These are phyloP conservation scores for Zaprionus davidi DNA, from an alignment of 1,140 invertebrate genomes.

Conservation along the genomic window DNA sequence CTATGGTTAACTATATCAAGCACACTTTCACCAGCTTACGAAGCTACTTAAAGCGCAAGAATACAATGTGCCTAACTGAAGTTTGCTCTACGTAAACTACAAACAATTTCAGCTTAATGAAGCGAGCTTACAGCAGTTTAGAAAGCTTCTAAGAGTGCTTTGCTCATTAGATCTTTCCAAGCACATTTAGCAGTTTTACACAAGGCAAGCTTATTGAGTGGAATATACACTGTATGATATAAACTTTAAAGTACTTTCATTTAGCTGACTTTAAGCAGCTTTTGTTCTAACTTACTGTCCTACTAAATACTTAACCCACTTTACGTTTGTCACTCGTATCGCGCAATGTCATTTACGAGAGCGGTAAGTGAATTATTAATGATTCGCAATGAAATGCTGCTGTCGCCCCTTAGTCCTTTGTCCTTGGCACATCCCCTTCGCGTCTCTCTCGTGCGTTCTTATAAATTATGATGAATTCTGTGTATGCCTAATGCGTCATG, in stretches of 20 bases:
- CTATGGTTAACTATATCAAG: too few relatives aligned
- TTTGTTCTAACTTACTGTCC: neutral
- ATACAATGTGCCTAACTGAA: neutral
- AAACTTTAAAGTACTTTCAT: neutral
- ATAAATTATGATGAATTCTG: conserved; percentile 71
- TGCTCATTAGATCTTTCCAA: neutral
- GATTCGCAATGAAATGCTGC: conserved; percentile 37
- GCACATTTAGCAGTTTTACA: neutral
- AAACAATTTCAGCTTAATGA: too few relatives aligned
- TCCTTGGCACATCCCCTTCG: conserved; percentile 4
- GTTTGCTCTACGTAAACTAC: too few relatives aligned
- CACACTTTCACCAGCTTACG: too few relatives aligned
- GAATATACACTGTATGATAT: neutral
- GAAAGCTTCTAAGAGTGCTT: too few relatives aligned
- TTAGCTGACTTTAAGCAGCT: neutral
- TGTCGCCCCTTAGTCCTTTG: conserved; percentile 2
- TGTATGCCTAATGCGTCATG: conserved; percentile 61
- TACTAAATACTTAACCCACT: neutral
- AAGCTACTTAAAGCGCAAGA: too few relatives aligned
- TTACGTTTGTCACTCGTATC: conserved; percentile 8
- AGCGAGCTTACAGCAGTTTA: neutral
- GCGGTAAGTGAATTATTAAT: conserved; percentile 62
- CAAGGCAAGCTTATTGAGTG: neutral
- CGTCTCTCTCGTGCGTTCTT: conserved; percentile 16
- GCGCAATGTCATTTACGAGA: conserved; percentile 27